These are phyloP conservation scores for Tetramorium alpestre DNA, from an alignment of 1,140 invertebrate species.

Conservation along the genomic window DNA sequence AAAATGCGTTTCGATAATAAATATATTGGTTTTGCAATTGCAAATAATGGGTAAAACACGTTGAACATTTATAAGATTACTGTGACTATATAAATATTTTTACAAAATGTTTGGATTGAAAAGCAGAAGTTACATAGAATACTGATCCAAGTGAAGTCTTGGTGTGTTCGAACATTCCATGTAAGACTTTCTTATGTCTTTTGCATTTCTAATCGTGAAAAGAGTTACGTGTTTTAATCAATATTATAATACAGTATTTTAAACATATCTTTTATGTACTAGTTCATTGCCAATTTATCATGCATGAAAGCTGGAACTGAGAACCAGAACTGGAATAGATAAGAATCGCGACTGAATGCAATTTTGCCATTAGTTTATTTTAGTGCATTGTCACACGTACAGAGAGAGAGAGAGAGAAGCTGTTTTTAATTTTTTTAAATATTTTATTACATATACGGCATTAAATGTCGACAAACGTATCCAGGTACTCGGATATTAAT, in stretches of 20 bases:
- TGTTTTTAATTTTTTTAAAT: background rate
- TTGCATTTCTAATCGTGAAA: slow-evolving; percentile 21
- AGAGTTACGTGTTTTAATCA: background rate
- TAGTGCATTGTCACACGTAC: background rate
- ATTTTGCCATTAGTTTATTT: slow-evolving; percentile 17
- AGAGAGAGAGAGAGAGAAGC: background rate
- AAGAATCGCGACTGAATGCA: slow-evolving; percentile 29
- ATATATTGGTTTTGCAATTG: slow-evolving; percentile 21
- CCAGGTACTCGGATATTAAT: slow-evolving; percentile 25
- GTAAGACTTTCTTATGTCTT: slow-evolving; percentile 12
- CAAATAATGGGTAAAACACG: slow-evolving; percentile 5
- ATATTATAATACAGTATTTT: slow-evolving; percentile 19
- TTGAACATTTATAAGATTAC: slow-evolving; percentile 19
- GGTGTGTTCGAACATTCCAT: slow-evolving; percentile 24
- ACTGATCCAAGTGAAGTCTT: slow-evolving; percentile 1
- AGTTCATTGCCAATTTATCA: slow-evolving; percentile 31
- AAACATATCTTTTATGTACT: background rate
- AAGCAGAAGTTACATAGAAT: background rate
- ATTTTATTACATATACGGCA: background rate
- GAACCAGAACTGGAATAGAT: slow-evolving; percentile 26
- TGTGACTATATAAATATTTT: slow-evolving; percentile 49
- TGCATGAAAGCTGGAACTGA: background rate
- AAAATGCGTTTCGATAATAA: background rate
- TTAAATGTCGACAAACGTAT: slow-evolving; percentile 20
- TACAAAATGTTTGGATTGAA: slow-evolving; percentile 42